These are phyloP conservation scores for Lycia hirtaria DNA, from an alignment of 2,888 invertebrate genomes.

Conservation along the genomic window DNA sequence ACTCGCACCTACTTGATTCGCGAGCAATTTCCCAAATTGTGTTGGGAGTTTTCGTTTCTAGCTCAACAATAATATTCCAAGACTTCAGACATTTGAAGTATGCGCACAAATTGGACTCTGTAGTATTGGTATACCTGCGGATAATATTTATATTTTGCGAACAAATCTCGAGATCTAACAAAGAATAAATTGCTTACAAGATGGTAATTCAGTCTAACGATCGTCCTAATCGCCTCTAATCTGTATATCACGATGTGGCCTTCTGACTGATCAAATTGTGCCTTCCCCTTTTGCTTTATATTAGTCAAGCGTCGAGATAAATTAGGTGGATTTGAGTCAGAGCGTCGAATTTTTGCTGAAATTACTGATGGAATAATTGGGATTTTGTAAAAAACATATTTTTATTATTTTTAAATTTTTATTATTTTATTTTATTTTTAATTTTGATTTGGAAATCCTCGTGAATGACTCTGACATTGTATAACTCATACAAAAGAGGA, in stretches of 20 bases:
- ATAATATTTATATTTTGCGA: conserved; percentile 27
- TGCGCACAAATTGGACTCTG: conserved; percentile 24
- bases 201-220: conserved; percentile 36
- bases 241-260: conserved; percentile 39
- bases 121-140: conserved; percentile 14
- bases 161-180: conserved; percentile 28
- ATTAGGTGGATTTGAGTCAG: conserved; percentile 29
- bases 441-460: too few species aligned
- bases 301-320: conserved; percentile 25
- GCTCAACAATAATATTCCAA: conserved; percentile 7
- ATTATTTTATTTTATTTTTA: too few species aligned
- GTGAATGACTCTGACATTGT: too few species aligned
- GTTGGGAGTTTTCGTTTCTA: conserved; percentile 4
- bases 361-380: conserved; percentile 20
- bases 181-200: conserved; percentile 38
- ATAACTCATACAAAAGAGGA: too few species aligned
- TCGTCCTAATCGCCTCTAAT: conserved; percentile 39
- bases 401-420: too few species aligned
- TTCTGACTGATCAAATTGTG: conserved; percentile 39
- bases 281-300: conserved; percentile 34
- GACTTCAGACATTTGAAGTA: conserved; percentile 20
- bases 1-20: background rate
- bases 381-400: too few species aligned
- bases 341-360: conserved; percentile 16
- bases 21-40: conserved; percentile 14